These are phyloP conservation scores for Strigamia transsilvanica DNA, from an alignment of 2,888 invertebrate genomes.

Conservation along the genomic window DNA sequence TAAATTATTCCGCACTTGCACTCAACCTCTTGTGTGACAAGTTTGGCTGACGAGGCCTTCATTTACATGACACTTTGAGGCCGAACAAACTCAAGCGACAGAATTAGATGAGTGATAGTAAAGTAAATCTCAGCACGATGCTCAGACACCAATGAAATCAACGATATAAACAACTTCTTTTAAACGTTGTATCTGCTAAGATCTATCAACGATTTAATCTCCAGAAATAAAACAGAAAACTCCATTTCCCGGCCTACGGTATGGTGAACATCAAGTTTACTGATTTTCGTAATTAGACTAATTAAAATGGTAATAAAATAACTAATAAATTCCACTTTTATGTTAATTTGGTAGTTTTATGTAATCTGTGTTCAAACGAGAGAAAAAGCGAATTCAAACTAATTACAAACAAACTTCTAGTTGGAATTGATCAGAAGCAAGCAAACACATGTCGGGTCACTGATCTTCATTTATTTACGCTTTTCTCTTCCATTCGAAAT, in stretches of 20 bases:
- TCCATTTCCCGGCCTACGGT: neutral
- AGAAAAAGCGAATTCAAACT: constrained; percentile 23
- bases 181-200: neutral
- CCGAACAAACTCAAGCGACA: constrained; percentile 17
- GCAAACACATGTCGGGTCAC: neutral
- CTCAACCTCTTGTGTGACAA: constrained; percentile 18
- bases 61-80: constrained; percentile 43
- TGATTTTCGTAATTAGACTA: neutral
- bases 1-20: constrained; percentile 31
- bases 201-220: neutral
- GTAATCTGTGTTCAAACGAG: neutral
- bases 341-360: constrained; percentile 2
- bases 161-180: neutral
- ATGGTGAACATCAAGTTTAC: neutral
- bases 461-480: constrained; percentile 31
- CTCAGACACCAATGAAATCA: constrained; percentile 15
- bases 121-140: constrained; percentile 12
- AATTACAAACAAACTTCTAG: neutral
- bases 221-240: neutral
- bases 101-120: neutral
- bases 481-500: neutral
- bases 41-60: constrained; percentile 36
- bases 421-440: constrained; percentile 5
- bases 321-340: constrained; percentile 1
- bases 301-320: constrained; percentile 13